Base-by-base conservation (phyloP, 2,797 vertebrate species). In the Scyliorhinus canicula region DNA sequence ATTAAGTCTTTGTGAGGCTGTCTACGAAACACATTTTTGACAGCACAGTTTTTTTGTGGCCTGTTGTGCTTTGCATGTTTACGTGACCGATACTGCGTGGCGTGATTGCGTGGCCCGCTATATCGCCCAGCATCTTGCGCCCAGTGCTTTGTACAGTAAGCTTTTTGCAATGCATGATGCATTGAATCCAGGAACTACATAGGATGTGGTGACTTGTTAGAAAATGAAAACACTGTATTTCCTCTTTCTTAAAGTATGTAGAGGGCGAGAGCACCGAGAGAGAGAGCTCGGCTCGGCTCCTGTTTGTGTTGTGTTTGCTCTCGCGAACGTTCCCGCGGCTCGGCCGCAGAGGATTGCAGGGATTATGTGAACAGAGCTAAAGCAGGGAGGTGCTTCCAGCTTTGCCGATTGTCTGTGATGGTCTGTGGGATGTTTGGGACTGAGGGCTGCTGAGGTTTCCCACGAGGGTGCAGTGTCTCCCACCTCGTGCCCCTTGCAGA, bases 161-260 rank as follows among this genome's bases (percentile, higher is more conserved):
- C 71, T 77, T 77, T 77, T 40, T 77, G n/a, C 35, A 77, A n/a
- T 40, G 71, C 9, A 31, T 71, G 26, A 71, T 67, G 69, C 69
- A 11, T 77, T n/a, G 35, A 77, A 4, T 77, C 71, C 71, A 77
- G 71, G 71, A 77, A 77, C 71, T 77, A 35, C 71, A 77, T 77
- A 77, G 71, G 71, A 77, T 77, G 71, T 77, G 71, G 71, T 77
- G 71, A 77, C 71, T 77, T 77, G 71, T 77, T 77, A 77, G 71
- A 77, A 40, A 77, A 77, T 77, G 71, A 77, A 77, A 77, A 77
- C 35, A 40, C 35, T 77, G 71, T 35, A 77, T 77, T 77, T 77
- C 71, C 71, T 77, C 71, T 77, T 77, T 77, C 35, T n/a, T 3
- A 35, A 74, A 6, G 35, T 77, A 31, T n/a, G 71, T 12, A 77